These are phyloP conservation scores for Gymnocheta viridis DNA, from an alignment of 2,888 invertebrate genomes.

Conservation along the genomic window DNA sequence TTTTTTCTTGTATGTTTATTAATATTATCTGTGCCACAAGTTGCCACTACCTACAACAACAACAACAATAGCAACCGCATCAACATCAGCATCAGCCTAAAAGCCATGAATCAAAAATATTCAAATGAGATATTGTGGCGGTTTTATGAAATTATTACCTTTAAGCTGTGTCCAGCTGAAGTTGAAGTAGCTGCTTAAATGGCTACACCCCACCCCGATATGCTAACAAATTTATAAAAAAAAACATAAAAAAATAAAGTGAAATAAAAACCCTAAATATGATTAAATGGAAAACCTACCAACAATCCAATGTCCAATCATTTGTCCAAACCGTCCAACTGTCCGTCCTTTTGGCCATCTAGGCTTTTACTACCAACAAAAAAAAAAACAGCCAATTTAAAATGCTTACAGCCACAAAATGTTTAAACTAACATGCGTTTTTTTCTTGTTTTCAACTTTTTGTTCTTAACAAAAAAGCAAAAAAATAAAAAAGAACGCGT, in stretches of 20 bases:
- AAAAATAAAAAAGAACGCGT: constrained; percentile 73
- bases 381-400: constrained; percentile 4
- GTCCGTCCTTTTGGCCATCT: constrained; percentile 43
- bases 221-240: constrained; percentile 22
- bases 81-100: constrained; percentile 49
- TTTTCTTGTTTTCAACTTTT: constrained; percentile 16
- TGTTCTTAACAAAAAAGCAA: constrained; percentile 5
- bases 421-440: constrained; percentile 62
- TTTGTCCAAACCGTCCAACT: constrained; percentile 48
- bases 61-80: constrained; percentile 4
- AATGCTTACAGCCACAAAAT: constrained; percentile 60
- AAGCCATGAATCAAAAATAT: constrained; percentile 70
- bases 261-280: constrained; percentile 57
- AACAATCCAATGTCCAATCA: constrained; percentile 49
- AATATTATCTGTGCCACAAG: constrained; percentile 44
- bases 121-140: constrained; percentile 69
- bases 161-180: constrained; percentile 59
- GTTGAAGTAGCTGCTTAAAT: constrained; percentile 64
- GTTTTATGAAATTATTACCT: constrained; percentile 67
- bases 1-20: constrained; percentile 5
- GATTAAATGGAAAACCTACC: constrained; percentile 58
- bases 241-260: background rate
- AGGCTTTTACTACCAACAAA: constrained; percentile 34
- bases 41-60: constrained; percentile 10
- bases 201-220: constrained; percentile 62